These are phyloP conservation scores for Spermophilus dauricus DNA, from an alignment of 2,113 vertebrate species.

Conservation along the genomic window DNA sequence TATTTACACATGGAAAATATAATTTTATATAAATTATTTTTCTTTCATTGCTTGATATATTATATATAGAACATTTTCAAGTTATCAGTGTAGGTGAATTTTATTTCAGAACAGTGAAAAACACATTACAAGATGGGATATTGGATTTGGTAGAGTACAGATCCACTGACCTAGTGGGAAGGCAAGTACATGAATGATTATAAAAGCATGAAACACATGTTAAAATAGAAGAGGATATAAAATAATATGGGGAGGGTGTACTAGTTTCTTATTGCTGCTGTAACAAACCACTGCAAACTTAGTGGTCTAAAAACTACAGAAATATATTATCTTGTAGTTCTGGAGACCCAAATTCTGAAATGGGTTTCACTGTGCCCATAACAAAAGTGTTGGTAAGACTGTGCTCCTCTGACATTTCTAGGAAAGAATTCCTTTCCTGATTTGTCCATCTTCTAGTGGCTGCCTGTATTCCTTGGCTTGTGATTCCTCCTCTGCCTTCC, in stretches of 20 bases:
- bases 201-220: neutral
- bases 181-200: neutral
- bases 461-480: neutral
- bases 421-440: neutral
- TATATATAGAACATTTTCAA: neutral
- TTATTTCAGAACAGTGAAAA: neutral
- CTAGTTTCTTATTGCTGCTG: neutral
- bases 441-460: neutral
- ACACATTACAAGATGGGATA: neutral
- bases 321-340: neutral
- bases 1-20: neutral
- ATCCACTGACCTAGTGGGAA: neutral
- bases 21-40: slow-evolving; percentile 22
- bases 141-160: neutral
- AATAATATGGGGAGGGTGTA: neutral
- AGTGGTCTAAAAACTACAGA: neutral
- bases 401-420: neutral
- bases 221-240: neutral
- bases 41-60: neutral
- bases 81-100: neutral
- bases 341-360: neutral
- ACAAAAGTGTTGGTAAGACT: neutral
- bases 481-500: neutral
- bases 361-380: neutral
- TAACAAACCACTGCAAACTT: neutral